Evolutionary conservation across 2,797 vertebrate species (phyloP), one percentile per base, ranked within the genome.

Genomic region (Hypotaenidia okinawae): DNA sequence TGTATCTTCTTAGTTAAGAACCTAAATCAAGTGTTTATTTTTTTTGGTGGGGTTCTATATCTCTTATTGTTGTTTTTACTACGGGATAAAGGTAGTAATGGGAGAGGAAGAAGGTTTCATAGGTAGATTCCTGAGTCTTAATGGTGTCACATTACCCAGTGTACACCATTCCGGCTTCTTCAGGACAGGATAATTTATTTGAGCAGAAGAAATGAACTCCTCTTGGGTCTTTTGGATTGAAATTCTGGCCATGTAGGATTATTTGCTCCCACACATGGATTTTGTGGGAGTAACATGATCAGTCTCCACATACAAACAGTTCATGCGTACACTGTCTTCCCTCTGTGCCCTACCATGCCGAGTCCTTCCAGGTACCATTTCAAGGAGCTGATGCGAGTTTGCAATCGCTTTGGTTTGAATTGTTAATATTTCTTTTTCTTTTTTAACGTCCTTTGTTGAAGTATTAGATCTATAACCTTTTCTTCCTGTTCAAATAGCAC

Each of bases 401-500:
- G 19, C 47, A 64, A 57, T 63, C 47, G 5, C n/a, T 17, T 12
- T 39, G 45, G 7, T n/a, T 87, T 74, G 25, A 24, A 19, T 57
- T 75, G 57, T 52, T 37, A 69, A 17, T 24, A 16, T 18, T 30
- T 8, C 43, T 27, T 18, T 18, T 12, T 11, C 14, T 13, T 51
- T 84, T 78, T 47, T 24, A 8, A 10, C 9, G 41, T 54, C 13
- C 22, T 73, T 45, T 35, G n/a, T 9, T 63, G 49, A 64, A 59
- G 41, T 27, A 6, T 58, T n/a, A 7, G 16, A 15, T 8, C 4
- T 27, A 32, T 78, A 19, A 35, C 12, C 24, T 52, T 68, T 7
- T 35, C 6, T 57, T 45, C 69, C n/a, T 75, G 28, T 33, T 45
- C 3, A 4, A 75, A 7, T 11, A 98, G 98, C 15, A 98, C 98